Evolutionary conservation across 2,797 vertebrate genomes (phyloP).

Genomic region (Falco biarmicus): DNA sequence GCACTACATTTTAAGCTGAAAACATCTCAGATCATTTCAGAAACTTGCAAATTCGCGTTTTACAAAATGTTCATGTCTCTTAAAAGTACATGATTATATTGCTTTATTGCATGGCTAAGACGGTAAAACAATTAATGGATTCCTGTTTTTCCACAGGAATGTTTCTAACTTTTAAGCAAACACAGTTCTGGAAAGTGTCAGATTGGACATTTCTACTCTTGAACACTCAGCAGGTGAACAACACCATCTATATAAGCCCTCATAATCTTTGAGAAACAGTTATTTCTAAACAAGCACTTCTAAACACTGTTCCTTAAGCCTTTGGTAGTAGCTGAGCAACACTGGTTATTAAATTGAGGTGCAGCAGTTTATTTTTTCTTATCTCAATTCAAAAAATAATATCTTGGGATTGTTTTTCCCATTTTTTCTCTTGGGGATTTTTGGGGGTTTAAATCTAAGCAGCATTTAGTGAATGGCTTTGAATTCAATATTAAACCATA

Average conservation of each 20-base stretch:
- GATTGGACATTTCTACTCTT: conserved; percentile 31
- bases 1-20: neutral
- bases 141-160: neutral
- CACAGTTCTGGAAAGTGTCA: neutral
- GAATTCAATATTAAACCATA: conserved; percentile 29
- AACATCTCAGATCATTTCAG: neutral
- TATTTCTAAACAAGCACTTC: conserved; percentile 43
- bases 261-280: conserved; percentile 56
- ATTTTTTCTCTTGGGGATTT: conserved; percentile 11
- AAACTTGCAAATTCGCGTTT: neutral
- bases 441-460: neutral
- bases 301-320: conserved; percentile 40
- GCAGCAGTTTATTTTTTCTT: conserved; percentile 22
- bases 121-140: neutral
- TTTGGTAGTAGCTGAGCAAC: neutral
- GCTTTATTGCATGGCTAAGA: neutral
- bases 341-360: conserved; percentile 1
- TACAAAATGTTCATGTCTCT: neutral
- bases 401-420: neutral
- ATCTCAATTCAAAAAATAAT: neutral
- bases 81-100: neutral
- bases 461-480: neutral
- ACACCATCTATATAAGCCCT: conserved; percentile 46
- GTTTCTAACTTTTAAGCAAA: conserved; percentile 9
- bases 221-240: conserved; percentile 46